Base-by-base conservation (phyloP, 1,140 invertebrate species). In the Drosophila quadrilineata region DNA sequence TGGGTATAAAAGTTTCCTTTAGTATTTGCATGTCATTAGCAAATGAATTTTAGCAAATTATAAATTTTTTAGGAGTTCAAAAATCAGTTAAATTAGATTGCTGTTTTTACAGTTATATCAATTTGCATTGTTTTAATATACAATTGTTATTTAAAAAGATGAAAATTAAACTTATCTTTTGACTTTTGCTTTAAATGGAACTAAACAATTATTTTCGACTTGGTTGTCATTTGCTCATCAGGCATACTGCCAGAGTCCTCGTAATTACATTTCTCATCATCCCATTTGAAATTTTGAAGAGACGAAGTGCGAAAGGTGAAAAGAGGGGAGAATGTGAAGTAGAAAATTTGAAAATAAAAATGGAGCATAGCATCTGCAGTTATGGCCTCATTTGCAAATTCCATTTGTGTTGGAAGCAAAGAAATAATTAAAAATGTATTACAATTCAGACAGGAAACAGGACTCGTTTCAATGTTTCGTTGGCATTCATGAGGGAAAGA, bases 371-470 rank as follows among this genome's bases (percentile, higher is more conserved):
- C 31, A 36, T 49, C n/a, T 1, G 8, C 21, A 2, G 5, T 22
- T 26, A 8, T 14, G 14, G 29, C 3, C 6, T 3, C 31, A 50
- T 28, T 43, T 28, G 6, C 41, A 45, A 24, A 2, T 10, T 17
- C 19, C 24, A 21, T 35, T 3, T 29, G 6, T 29, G 10, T 4
- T n/a, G n/a, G n/a, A 16, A 5, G 5, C 10, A 19, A 24, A 36
- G 43, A 58, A 74, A 73, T 79, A 65, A 63, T 70, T 66, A 66
- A 64, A 62, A 68, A 70, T 79, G 69, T 29, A 57, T 71, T 71
- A 58, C 22, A 14, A 33, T n/a, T n/a, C 33, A 10, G 33, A 40
- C 9, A 1, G 17, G 29, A 9, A 16, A 28, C 35, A 5, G 5
- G 19, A n/a, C n/a, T n/a, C n/a, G n/a, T n/a, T n/a, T n/a, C n/a